phyloP scores from a whole-genome alignment of 2,113 vertebrate genomes.

The Myiozetetes cayanensis region DNA sequence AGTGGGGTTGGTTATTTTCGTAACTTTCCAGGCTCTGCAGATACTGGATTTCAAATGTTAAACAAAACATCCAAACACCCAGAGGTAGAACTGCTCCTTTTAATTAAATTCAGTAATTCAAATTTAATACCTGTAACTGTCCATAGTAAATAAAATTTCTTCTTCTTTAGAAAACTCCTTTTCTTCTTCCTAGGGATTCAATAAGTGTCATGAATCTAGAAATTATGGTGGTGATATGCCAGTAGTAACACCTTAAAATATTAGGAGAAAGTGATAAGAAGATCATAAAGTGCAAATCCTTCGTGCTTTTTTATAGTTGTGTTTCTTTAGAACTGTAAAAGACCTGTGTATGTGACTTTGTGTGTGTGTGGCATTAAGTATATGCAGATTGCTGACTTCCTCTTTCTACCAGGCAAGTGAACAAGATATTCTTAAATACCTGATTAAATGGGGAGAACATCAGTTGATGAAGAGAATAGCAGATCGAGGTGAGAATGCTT shows the following conservation, averaged over 20 bases:
- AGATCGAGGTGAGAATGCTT: conserved; percentile 88
- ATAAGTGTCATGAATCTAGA: background rate
- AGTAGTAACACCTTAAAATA: background rate
- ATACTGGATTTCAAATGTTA: background rate
- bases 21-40: background rate
- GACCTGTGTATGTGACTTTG: background rate
- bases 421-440: conserved; percentile 97
- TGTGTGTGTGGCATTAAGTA: background rate
- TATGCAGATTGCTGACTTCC: background rate
- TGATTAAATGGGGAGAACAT: conserved; percentile 98
- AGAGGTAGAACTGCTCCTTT: background rate
- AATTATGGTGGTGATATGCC: background rate
- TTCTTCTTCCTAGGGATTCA: background rate
- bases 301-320: background rate
- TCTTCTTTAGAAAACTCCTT: background rate
- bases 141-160: background rate
- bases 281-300: background rate
- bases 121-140: background rate
- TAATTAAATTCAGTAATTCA: background rate
- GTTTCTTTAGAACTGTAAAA: background rate
- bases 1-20: background rate
- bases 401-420: conserved; percentile 89
- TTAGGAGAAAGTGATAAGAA: background rate
- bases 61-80: background rate
- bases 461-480: conserved; percentile 99